These are phyloP conservation scores for Mastomys natalensis DNA, from an alignment of 2,113 vertebrate genomes.

Conservation along the genomic window DNA sequence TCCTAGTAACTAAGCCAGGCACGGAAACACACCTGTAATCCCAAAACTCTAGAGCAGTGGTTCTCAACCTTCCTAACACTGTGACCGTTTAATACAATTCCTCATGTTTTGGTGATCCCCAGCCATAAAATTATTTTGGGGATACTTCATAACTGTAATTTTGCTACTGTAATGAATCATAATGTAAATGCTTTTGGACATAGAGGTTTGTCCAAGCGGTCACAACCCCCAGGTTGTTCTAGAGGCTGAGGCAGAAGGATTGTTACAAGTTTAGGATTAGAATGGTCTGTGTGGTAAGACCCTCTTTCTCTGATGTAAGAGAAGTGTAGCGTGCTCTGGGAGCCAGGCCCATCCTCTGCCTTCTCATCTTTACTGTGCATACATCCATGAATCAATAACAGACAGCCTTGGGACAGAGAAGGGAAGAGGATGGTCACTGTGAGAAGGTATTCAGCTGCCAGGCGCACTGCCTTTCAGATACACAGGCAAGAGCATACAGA, in stretches of 20 bases:
- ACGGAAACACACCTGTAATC: not conserved
- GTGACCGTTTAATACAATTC: not conserved
- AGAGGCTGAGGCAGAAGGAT: not conserved
- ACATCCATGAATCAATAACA: not conserved
- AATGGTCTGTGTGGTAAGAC: not conserved
- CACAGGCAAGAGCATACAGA: not conserved
- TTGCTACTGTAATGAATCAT: not conserved
- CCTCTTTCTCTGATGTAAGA: not conserved
- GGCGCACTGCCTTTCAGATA: not conserved
- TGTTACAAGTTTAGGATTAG: not conserved
- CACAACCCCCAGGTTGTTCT: not conserved
- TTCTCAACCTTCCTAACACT: not conserved
- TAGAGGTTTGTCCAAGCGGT: not conserved
- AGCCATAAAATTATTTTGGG: not conserved
- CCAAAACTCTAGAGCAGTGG: not conserved
- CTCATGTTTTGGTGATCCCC: not conserved
- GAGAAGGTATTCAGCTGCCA: not conserved
- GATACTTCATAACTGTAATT: not conserved
- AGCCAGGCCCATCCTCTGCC: not conserved
- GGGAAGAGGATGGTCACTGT: fast-evolving
- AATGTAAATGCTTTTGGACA: not conserved
- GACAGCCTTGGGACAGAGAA: not conserved
- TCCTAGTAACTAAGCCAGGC: not conserved
- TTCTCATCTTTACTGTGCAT: not conserved
- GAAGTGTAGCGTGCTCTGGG: not conserved